phyloP scores from a whole-genome alignment of 1,140 invertebrate species.

The Apis mellifera region DNA sequence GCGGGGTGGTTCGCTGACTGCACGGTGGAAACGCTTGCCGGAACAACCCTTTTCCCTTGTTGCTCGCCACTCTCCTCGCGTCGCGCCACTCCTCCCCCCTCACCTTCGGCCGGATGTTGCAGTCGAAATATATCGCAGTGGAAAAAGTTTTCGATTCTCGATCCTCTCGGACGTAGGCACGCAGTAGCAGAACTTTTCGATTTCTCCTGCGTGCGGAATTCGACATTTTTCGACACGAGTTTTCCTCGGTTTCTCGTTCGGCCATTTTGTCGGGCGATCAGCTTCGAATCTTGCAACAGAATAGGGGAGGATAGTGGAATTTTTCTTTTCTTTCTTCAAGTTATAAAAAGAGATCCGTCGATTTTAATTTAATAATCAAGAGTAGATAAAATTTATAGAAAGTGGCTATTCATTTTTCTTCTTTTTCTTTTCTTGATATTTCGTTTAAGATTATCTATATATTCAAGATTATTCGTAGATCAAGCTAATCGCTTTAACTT shows the following conservation, averaged over 20 bases:
- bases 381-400: too few species aligned
- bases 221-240: not conserved
- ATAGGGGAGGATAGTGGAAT: too few species aligned
- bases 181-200: too few species aligned
- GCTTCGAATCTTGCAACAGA: not conserved
- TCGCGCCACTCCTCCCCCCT: not conserved
- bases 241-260: not conserved
- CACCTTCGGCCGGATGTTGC: not conserved
- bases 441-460: too few species aligned
- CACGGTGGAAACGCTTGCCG: conserved; percentile 49
- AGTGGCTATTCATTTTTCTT: too few species aligned
- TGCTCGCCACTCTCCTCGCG: conserved; percentile 47
- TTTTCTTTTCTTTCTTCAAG: too few species aligned
- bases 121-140: not conserved
- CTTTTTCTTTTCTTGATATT: too few species aligned
- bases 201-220: not conserved
- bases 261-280: not conserved
- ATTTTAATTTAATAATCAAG: too few species aligned
- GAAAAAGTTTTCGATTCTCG: conserved; percentile 28
- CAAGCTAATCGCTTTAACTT: too few species aligned
- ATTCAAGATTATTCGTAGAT: too few species aligned
- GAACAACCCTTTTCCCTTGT: conserved; percentile 55
- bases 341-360: too few species aligned
- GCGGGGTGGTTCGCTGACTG: conserved; percentile 50
- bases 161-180: not conserved